Evolutionary conservation across 2,113 vertebrate species (phyloP), one percentile per base, ranked within the genome.

Genomic region (Apistogramma diplotaenia): DNA sequence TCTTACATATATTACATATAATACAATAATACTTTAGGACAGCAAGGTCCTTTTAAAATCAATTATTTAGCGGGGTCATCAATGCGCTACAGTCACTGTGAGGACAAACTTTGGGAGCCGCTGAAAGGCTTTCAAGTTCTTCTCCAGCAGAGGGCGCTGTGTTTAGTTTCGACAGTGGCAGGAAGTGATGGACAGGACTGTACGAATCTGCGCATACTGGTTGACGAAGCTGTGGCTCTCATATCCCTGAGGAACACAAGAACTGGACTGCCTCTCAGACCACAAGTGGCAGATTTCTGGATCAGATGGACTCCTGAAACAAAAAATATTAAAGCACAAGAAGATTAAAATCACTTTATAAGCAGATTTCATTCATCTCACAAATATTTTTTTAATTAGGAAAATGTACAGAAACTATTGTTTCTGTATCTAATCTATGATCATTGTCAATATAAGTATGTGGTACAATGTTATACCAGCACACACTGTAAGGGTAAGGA

Each of bases 1-100:
- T 85, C 89, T 94, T 92, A 94, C 93, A 95, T 96, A 95, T 93
- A 93, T 93, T 95, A 95, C 92, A 95, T 94, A 94, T 94, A 80
- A 93, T 94, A 95, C 93, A 96, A 87, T 62, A 87, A 85, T 88
- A 86, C 40, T 81, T 87, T 83, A 78, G n/a, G 49, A 46, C 19
- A 72, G 57, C 6, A 78, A 85, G 11, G 65, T 82, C 62, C 6
- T 7, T 49, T 37, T 33, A 77, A 70, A 51, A 51, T 49, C 29
- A 9, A 51, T 25, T 70, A 31, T 49, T 70, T 27, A 1, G 0
- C 29, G 25, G 40, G 5, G 16, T 51, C 65, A 70, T 49, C 37
- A 51, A 19, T 29, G 25, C 40, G 65, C 10, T 49, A n/a, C 43
- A 49, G 25, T 27, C 18, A 67, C 6, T 29, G 4, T 1, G 25